Conservation (phyloP, 1,140 invertebrate genomes). For the Aphis gossypii region DNA sequence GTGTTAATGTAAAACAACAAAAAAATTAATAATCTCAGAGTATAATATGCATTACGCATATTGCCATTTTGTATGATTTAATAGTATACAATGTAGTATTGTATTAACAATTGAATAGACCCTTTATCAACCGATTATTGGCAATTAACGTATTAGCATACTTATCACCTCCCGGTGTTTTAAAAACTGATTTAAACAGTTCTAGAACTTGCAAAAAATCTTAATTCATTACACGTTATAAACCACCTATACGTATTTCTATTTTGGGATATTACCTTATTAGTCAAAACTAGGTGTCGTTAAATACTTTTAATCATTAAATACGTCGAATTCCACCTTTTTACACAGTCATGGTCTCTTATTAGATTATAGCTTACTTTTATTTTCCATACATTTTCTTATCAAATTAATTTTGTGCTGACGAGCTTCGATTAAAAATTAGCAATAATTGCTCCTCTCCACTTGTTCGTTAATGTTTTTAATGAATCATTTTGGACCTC, state of each 20-base stretch:
- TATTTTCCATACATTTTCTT: neutral
- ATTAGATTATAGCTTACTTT: slow-evolving; percentile 8
- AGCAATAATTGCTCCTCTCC: neutral
- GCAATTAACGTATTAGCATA: neutral
- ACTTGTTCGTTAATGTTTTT: neutral
- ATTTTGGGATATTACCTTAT: neutral
- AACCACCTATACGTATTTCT: neutral
- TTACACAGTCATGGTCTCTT: neutral
- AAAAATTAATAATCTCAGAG: neutral
- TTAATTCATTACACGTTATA: neutral
- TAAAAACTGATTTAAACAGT: neutral
- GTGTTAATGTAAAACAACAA: neutral
- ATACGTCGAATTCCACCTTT: neutral
- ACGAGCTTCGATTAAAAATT: no score
- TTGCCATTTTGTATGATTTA: no score
- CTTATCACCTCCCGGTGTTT: neutral
- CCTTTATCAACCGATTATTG: neutral
- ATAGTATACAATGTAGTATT: no score
- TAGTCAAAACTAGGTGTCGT: neutral
- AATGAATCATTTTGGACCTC: slow-evolving; percentile 1
- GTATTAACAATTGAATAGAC: neutral
- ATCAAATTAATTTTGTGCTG: neutral
- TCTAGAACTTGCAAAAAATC: neutral
- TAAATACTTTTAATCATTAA: slow-evolving; percentile 6
- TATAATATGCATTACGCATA: no score